Conservation (phyloP, 2,113 vertebrate species). For the Maylandia zebra region DNA sequence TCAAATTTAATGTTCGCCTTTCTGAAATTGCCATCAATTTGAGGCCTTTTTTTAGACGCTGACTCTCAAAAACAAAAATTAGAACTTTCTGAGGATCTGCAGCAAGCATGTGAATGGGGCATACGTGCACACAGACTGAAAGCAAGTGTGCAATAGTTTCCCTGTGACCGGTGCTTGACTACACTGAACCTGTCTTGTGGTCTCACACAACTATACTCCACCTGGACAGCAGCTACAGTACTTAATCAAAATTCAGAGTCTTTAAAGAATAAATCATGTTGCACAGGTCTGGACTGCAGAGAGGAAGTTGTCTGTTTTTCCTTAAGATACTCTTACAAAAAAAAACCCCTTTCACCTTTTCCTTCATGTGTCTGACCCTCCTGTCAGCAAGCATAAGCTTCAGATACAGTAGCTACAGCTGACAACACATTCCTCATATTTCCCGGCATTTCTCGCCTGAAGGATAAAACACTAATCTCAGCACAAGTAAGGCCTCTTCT, state of each 20-base stretch:
- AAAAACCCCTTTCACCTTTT: neutral
- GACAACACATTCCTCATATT: neutral
- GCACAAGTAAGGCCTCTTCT: neutral
- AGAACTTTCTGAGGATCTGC: slow-evolving; percentile 6
- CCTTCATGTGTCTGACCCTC: neutral
- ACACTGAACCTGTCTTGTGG: neutral
- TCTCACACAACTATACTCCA: neutral
- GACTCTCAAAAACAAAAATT: slow-evolving; percentile 19
- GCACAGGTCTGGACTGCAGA: neutral
- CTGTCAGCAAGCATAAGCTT: neutral
- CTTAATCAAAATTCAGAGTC: neutral
- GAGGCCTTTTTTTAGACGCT: neutral
- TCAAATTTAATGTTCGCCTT: slow-evolving; percentile 18
- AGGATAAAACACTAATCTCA: neutral
- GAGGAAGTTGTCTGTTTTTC: neutral
- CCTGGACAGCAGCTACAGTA: neutral
- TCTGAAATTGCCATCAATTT: slow-evolving; percentile 29
- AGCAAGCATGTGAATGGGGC: neutral
- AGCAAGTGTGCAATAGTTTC: neutral
- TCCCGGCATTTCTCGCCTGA: neutral
- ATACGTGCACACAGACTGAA: neutral
- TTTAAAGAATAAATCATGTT: neutral
- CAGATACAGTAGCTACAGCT: neutral
- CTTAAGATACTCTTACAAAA: neutral
- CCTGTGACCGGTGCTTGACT: neutral